Evolutionary conservation across 2,888 invertebrate species (phyloP).

Genomic region (Brachypalpus laphriformis): DNA sequence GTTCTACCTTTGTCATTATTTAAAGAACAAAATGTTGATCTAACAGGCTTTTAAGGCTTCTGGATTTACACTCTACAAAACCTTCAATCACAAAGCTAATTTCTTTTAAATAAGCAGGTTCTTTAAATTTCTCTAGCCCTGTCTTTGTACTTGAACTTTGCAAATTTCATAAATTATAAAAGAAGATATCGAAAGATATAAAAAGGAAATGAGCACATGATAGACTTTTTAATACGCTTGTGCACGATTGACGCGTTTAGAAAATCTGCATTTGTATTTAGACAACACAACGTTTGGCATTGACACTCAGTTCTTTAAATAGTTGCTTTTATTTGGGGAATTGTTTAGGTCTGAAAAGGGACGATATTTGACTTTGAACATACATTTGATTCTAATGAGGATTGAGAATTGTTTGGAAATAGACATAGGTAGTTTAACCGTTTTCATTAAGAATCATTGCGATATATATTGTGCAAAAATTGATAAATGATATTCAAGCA

Average conservation of each 20-base stretch:
- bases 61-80: no score
- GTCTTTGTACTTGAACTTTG: background rate
- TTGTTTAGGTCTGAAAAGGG: background rate
- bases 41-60: no score
- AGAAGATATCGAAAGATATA: background rate
- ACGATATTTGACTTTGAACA: background rate
- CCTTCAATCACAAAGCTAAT: no score
- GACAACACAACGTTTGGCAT: slow-evolving; percentile 32
- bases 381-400: background rate
- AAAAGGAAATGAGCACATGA: background rate
- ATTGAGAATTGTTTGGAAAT: no score
- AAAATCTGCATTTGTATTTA: slow-evolving; percentile 15
- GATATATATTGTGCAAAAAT: no score
- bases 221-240: background rate
- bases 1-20: background rate
- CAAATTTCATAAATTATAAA: background rate
- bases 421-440: no score
- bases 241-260: slow-evolving; percentile 12
- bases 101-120: no score
- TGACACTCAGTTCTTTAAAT: slow-evolving; percentile 26
- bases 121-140: background rate
- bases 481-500: no score
- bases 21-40: no score
- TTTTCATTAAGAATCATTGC: no score
- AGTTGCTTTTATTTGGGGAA: slow-evolving; percentile 2